phyloP scores from a whole-genome alignment of 2,888 invertebrate species.

The Sinodicranocentrus sp. region DNA sequence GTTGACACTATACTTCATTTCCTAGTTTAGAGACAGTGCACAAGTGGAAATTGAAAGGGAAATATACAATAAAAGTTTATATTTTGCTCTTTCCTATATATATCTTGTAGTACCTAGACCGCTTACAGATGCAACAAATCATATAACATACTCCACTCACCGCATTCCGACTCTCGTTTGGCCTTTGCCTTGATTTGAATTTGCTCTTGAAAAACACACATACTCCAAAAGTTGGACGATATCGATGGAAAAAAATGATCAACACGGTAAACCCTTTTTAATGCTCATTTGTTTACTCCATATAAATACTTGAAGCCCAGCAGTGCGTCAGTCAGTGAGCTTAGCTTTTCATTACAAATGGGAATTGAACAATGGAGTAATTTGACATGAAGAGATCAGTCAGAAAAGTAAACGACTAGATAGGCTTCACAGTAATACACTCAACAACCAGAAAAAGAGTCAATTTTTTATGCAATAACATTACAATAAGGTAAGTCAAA shows the following conservation, averaged over 20 bases:
- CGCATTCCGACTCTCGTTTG: neutral
- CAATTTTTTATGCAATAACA: neutral
- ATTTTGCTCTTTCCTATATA: no score
- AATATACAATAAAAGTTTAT: no score
- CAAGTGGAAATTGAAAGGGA: no score
- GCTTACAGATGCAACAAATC: neutral
- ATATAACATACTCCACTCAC: constrained; percentile 10
- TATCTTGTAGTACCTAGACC: no score
- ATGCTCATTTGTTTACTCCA: constrained; percentile 28
- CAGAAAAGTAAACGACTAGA: constrained; percentile 9
- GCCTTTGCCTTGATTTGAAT: constrained; percentile 50
- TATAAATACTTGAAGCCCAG: constrained; percentile 14
- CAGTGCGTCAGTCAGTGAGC: constrained; percentile 7
- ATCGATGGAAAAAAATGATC: constrained; percentile 10
- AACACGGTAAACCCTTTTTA: constrained; percentile 6
- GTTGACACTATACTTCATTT: constrained; percentile 38
- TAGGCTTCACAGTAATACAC: neutral
- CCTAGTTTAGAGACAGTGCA: constrained; percentile 15
- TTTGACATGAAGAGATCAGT: constrained; percentile 39
- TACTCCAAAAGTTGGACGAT: neutral
- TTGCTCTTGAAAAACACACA: constrained; percentile 21
- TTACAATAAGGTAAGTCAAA: constrained; percentile 13
- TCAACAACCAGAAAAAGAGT: neutral
- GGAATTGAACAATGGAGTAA: constrained; percentile 39
- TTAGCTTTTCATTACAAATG: constrained; percentile 15